These are phyloP conservation scores for Acleris sparsana DNA, from an alignment of 2,888 invertebrate genomes.

Conservation along the genomic window DNA sequence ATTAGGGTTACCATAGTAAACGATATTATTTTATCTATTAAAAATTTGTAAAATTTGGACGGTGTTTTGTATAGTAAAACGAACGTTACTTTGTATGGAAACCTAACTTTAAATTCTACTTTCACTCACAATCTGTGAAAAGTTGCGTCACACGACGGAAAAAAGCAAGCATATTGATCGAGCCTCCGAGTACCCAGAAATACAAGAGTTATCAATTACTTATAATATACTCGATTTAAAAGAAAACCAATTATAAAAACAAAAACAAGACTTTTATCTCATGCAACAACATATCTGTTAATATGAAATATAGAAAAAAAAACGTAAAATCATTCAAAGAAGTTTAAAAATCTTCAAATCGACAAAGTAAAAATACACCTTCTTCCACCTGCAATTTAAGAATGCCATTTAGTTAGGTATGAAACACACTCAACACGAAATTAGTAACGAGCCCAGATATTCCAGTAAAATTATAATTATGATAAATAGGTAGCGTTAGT, in stretches of 20 bases:
- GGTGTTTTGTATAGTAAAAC: too few species aligned
- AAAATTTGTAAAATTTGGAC: too few species aligned
- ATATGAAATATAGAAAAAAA: slow-evolving; percentile 34
- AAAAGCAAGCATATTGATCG: slow-evolving; percentile 4
- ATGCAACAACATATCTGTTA: slow-evolving; percentile 39
- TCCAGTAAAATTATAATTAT: background rate
- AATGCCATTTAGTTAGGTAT: slow-evolving; percentile 18
- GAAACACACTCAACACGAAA: background rate
- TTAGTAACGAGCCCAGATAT: background rate
- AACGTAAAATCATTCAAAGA: slow-evolving; percentile 31
- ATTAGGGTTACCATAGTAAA: too few species aligned
- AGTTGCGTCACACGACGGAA: too few species aligned
- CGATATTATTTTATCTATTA: too few species aligned
- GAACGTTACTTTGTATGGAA: too few species aligned
- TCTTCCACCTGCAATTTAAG: slow-evolving; percentile 46
- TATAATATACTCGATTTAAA: too few species aligned
- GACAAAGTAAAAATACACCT: slow-evolving; percentile 38
- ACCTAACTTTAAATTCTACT: too few species aligned
- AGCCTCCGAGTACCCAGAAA: slow-evolving; percentile 6
- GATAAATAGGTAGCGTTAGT: slow-evolving; percentile 5
- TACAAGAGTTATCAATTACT: background rate
- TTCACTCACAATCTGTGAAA: too few species aligned
- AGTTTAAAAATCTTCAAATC: slow-evolving; percentile 29
- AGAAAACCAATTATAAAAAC: slow-evolving; percentile 1
- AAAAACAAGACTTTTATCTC: slow-evolving; percentile 16